phyloP scores from a whole-genome alignment of 2,888 invertebrate species.

The Netelia melanura region DNA sequence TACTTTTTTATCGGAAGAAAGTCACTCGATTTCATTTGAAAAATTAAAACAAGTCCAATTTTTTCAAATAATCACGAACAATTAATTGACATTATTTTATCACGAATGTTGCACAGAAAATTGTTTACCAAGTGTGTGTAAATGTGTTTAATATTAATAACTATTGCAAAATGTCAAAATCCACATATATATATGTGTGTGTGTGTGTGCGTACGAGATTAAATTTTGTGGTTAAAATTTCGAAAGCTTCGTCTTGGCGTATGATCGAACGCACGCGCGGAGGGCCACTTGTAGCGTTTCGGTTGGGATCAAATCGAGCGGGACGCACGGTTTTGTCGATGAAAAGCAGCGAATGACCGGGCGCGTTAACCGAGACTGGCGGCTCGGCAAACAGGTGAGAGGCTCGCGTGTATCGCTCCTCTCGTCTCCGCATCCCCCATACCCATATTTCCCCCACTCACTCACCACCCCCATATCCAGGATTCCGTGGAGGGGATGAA shows the following conservation, averaged over 20 bases:
- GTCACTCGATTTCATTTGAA: conserved; percentile 12
- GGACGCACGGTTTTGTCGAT: conserved; percentile 70
- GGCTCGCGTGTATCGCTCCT: conserved; percentile 67
- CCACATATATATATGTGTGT: not conserved
- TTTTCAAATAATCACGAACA: not conserved
- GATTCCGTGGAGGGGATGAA: conserved; percentile 41
- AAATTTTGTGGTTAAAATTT: not conserved
- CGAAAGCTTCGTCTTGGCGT: conserved; percentile 4
- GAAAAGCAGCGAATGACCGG: conserved; percentile 79
- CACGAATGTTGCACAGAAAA: not conserved
- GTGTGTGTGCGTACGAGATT: not conserved
- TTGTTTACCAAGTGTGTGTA: not conserved
- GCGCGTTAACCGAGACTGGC: conserved; percentile 81
- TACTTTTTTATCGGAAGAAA: not conserved
- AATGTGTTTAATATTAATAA: not conserved
- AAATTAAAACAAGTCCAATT: not conserved
- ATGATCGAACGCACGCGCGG: conserved; percentile 6
- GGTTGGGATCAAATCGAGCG: not conserved
- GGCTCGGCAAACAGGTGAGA: conserved; percentile 80
- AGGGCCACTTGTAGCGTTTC: conserved; percentile 65
- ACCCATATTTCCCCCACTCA: conserved; percentile 42
- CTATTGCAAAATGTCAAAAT: not conserved
- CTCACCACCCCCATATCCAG: conserved; percentile 29
- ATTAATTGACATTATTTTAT: not conserved
- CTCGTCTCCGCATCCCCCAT: conserved; percentile 33